A percentile compares a stretch with the other conserved stretches of the same genome.
phyloP scores from a whole-genome alignment of 2,797 vertebrate genomes.

The Strix occidentalis region DNA sequence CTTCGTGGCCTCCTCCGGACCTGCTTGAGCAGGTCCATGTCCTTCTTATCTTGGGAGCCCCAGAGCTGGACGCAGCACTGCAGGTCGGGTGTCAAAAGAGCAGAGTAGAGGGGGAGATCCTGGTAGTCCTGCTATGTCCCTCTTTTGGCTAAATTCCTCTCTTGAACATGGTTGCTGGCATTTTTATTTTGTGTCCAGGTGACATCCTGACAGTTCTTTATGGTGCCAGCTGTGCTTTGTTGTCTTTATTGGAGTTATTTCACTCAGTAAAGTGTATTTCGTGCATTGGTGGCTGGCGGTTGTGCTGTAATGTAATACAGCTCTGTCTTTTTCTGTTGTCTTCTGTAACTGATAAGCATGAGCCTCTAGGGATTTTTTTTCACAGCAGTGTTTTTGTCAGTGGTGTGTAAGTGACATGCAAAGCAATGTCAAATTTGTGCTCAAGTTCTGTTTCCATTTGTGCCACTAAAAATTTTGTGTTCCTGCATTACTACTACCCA shows the following conservation, averaged over 20 bases:
- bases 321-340: neutral
- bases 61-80: too few relatives aligned
- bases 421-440: neutral
- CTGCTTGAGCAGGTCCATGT: too few relatives aligned
- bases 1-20: too few relatives aligned
- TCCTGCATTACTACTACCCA: neutral
- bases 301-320: neutral
- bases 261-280: neutral
- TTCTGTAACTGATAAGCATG: too few relatives aligned
- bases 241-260: neutral
- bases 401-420: neutral
- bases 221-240: neutral
- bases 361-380: neutral
- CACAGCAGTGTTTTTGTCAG: neutral
- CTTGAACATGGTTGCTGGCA: neutral
- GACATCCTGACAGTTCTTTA: neutral
- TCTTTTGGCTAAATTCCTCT: neutral
- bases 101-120: neutral
- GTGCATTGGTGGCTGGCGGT: accelerated
- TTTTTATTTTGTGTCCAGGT: neutral
- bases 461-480: too few relatives aligned
- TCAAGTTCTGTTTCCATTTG: neutral
- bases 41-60: too few relatives aligned
- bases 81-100: too few relatives aligned
- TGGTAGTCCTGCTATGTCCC: accelerated